Evolutionary conservation across 92 coral and sea anemone genomes (phyloP), one percentile per base, ranked within the genome.

Genomic region (Blastomussa wellsi): DNA sequence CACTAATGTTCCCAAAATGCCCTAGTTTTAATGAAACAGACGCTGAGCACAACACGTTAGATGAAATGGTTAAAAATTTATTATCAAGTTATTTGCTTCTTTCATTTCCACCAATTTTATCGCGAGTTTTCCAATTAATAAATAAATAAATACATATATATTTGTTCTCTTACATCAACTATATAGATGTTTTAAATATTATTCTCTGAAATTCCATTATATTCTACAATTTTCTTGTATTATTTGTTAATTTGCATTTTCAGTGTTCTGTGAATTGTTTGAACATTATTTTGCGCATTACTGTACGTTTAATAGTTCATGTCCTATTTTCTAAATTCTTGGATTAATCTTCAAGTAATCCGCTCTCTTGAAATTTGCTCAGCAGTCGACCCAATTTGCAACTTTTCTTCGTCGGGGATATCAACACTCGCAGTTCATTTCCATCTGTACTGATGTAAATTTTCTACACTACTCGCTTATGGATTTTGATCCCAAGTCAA

Each of bases 91-190:
- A 35, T 35, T 35, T 20, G 20, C 39, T 68, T 31, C 37, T 24
- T 24, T 24, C 32, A 33, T 68, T 17, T 68, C 39, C 39, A 42
- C 9, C 74, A 36, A 70, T 70, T 70, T 70, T 70, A 70, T 70
- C 75, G 28, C 11, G n/a, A 33, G 36, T 70, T 70, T 37, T 70
- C 29, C n/a, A 70, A 70, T 70, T 36, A 70, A 68, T 68, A 68
- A 16, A 70, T 70, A 70, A 70, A 68, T 68, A 68, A 16, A 32
- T 70, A 22, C 36, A 22, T 70, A 70, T 17, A 70, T 69, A 69
- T 70, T 35, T 70, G 28, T 33, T 70, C 13, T 70, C 28, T 70
- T 33, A 15, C n/a, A 33, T 70, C 75, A 8, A 44, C 44, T 70
- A 70, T 36, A 37, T 5, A 70, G 12, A 70, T 36, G 36, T 44